A percentile compares a stretch with the other conserved stretches of the same genome.
Conservation (phyloP, 2,797 vertebrate species). For the Propithecus deckenii region DNA sequence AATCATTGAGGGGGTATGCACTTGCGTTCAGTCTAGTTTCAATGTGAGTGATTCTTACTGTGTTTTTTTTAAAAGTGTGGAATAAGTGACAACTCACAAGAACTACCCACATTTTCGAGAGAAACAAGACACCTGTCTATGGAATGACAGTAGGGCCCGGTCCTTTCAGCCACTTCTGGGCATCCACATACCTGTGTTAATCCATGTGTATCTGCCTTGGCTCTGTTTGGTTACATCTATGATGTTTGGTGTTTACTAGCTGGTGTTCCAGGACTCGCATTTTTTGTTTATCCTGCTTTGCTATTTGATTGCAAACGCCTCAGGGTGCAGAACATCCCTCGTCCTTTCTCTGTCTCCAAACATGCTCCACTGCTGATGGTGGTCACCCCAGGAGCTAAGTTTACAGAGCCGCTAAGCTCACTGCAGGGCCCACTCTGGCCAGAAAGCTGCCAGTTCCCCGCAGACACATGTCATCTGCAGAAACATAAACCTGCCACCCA, state of each 20-base stretch:
- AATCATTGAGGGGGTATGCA: neutral
- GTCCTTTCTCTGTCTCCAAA: neutral
- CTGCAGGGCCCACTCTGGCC: neutral
- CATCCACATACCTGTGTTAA: accelerated
- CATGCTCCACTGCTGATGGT: neutral
- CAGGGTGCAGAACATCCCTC: neutral
- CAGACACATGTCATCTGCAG: neutral
- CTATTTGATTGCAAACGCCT: neutral
- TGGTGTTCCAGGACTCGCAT: neutral
- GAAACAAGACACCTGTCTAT: neutral
- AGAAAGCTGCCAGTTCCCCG: neutral
- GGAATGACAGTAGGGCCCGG: neutral
- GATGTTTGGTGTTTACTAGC: neutral
- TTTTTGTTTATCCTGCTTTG: neutral
- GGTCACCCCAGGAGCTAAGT: neutral
- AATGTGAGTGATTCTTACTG: neutral
- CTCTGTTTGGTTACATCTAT: neutral
- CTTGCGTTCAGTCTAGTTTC: neutral
- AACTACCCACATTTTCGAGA: neutral
- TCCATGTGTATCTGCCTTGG: neutral
- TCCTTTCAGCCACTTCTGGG: neutral
- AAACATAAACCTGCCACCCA: neutral
- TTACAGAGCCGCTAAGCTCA: neutral
- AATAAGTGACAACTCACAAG: neutral
- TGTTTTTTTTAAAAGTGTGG: slow-evolving; percentile 41